Evolutionary conservation across 2,113 vertebrate genomes (phyloP), one percentile per base, ranked within the genome.

Genomic region (Rafetus swinhoei): DNA sequence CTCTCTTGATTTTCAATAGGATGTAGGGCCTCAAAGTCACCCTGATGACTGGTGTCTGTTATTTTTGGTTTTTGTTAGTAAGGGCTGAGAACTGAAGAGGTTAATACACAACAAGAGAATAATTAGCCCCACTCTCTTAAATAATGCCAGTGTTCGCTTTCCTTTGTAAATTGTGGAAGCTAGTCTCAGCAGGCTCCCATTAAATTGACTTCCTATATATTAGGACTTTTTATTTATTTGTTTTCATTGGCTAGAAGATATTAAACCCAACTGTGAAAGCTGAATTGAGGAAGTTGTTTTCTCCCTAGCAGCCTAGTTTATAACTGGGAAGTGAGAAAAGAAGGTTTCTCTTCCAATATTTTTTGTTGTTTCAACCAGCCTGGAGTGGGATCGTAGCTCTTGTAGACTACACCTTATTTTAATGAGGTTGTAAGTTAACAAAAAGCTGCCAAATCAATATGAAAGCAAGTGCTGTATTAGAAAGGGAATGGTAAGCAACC

Each of bases 201-300:
- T 91, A 91, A 93, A 94, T 91, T 94, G 18, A 90, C 57, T 98
- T 97, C 96, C 96, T 96, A 74, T 97, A 89, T 94, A 92, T 80
- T 84, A 93, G 86, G 76, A 53, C 86, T 92, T 84, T 89, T 88
- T 65, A 65, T 62, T 85, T 93, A 59, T 95, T 98, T 97, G 89
- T 98, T 98, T 97, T 97, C 87, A 50, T 97, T 98, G 97, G 97
- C 95, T 74, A 1, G 54, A 83, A 92, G n/a, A 57, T 59, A 88
- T 89, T 81, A 15, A 69, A 94, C 84, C 62, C 89, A 80, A 62
- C 95, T 89, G 84, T 39, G 84, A 94, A 82, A 24, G 82, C 81
- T 81, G 32, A 84, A 92, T 39, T 18, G 86, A 95, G 96, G 97
- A 97, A 98, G 89, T 88, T 24, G 7, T 81, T 92, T 97, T 94